phyloP scores from a whole-genome alignment of 2,113 vertebrate species.

The Delphinapterus leucas region DNA sequence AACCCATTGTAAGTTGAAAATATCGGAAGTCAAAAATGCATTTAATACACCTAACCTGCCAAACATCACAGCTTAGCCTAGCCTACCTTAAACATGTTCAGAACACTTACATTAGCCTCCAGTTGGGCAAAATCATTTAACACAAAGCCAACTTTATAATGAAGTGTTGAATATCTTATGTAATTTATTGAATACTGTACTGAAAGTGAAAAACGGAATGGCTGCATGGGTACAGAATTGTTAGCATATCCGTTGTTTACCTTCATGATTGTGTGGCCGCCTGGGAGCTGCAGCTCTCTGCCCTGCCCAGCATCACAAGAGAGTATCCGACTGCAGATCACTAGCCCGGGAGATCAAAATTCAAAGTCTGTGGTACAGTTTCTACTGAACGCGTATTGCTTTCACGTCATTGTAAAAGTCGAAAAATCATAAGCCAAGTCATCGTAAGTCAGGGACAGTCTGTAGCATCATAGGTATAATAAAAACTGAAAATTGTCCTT shows the following conservation, averaged over 20 bases:
- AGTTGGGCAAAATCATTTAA: neutral
- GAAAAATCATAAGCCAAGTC: neutral
- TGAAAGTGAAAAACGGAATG: neutral
- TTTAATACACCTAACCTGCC: neutral
- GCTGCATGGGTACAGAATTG: neutral
- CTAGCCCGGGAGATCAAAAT: neutral
- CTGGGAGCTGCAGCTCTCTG: neutral
- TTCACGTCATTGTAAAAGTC: neutral
- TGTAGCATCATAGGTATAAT: neutral
- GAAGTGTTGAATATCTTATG: neutral
- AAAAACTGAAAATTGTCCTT: neutral
- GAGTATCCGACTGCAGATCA: neutral
- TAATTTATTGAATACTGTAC: neutral
- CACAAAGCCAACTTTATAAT: neutral
- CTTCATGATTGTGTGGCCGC: neutral
- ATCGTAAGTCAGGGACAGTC: neutral
- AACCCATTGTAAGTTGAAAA: neutral
- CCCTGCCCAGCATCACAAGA: neutral
- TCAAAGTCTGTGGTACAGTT: neutral
- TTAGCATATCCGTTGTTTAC: neutral
- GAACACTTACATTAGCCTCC: neutral
- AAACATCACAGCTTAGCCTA: neutral
- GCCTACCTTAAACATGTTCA: neutral
- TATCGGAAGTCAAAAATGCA: neutral
- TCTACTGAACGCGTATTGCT: neutral